Base-by-base conservation (phyloP, 2,888 invertebrate species). In the Eilema depressum region DNA sequence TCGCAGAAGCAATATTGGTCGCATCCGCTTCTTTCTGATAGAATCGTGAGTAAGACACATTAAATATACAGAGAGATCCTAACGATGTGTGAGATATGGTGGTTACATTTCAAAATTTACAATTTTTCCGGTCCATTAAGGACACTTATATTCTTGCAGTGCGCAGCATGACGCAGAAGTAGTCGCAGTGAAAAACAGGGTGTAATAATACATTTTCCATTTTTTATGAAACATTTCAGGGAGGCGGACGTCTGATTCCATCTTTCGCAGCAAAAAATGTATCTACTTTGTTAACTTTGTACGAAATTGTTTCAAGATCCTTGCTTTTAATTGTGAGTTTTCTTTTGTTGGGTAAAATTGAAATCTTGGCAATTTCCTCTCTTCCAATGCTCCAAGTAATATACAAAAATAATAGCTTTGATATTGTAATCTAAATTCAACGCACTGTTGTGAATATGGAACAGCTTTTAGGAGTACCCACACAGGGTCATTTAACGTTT, bases 261-360 rank as follows among this genome's bases (percentile, higher is more conserved):
- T 61, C 47, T 41, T 60, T 12, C 53, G 2, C n/a, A 53, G 4
- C 3, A 66, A 41, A 61, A 65, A 56, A 71, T 68, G 66, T 76
- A 66, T 78, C 69, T 65, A 60, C 73, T 71, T 81, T 71, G 63
- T 63, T 71, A 77, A 69, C 61, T 81, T 70, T 61, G 66, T 75
- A 71, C 25, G 68, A 70, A 72, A 64, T 75, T 75, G 61, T 75
- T 74, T 66, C n/a, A 60, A 56, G 69, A 61, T 68, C 62, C 71
- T 64, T 57, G 10, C n/a, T 68, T 73, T 79, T 78, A 78, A 80
- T 79, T 79, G 62, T 47, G 57, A 60, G 41, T 11, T 68, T 69
- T 69, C 70, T 76, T 71, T 74, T 78, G 76, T 74, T 76, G n/a
- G 17, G 56, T 33, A 67, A 74, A 74, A 59, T 81, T 74, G 76